phyloP scores from a whole-genome alignment of 2,113 vertebrate genomes.

The Crotalus viridis region DNA sequence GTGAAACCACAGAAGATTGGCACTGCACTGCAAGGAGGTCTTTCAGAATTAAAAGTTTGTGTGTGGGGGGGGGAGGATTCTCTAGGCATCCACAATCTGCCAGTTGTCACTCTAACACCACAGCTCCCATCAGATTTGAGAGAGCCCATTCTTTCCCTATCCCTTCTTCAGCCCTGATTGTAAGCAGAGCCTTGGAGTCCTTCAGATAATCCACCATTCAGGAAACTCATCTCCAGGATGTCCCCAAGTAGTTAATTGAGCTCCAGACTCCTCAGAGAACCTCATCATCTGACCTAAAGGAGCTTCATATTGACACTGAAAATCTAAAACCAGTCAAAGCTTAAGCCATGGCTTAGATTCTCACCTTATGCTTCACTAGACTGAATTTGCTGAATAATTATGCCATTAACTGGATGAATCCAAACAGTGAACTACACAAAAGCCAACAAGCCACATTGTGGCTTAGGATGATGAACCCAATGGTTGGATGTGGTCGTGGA shows the following conservation, averaged over 20 bases:
- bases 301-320: background rate
- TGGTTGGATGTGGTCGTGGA: background rate
- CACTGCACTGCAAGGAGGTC: background rate
- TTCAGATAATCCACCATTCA: background rate
- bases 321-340: background rate
- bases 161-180: background rate
- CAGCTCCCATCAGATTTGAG: background rate
- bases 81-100: background rate
- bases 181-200: background rate
- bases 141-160: too few species aligned
- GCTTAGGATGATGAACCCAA: background rate
- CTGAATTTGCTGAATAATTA: background rate
- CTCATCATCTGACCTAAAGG: background rate
- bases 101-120: background rate
- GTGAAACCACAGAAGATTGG: slow-evolving; percentile 26
- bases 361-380: background rate
- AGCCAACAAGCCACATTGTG: background rate
- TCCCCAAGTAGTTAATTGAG: background rate
- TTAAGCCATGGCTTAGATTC: background rate
- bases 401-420: background rate
- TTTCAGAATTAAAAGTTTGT: background rate
- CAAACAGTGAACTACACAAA: background rate
- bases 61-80: background rate
- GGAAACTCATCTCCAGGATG: background rate
- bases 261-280: background rate